Conservation (phyloP, 2,888 invertebrate genomes). For the Amiota communis region DNA sequence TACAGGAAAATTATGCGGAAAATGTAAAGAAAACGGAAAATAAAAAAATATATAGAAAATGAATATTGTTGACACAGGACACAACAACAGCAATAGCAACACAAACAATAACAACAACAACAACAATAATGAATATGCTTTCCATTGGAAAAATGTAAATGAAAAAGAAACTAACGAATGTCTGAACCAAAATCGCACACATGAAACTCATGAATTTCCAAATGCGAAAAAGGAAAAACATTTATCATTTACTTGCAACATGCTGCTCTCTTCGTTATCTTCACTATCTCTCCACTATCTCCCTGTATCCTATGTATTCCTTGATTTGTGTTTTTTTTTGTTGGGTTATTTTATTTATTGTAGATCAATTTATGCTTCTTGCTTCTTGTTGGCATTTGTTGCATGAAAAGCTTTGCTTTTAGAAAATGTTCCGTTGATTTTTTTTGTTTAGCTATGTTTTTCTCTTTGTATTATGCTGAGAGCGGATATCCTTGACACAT, state of each 20-base stretch:
- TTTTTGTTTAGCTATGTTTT: neutral
- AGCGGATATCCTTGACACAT: constrained; percentile 26
- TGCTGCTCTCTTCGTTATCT: no score
- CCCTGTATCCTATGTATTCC: neutral
- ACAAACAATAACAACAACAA: no score
- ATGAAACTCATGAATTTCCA: constrained; percentile 13
- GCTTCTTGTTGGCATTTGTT: neutral
- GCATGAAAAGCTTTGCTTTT: no score
- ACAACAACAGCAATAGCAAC: no score
- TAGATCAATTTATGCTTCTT: neutral
- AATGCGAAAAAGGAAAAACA: neutral
- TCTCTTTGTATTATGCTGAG: neutral
- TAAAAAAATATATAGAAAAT: no score
- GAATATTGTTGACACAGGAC: no score
- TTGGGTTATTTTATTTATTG: neutral
- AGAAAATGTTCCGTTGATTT: neutral
- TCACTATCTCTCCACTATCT: no score
- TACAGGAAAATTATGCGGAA: neutral
- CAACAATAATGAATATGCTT: neutral
- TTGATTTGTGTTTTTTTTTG: neutral
- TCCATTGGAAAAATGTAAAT: neutral
- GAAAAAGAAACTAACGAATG: neutral
- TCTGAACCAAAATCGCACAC: neutral
- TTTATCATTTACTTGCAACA: neutral
- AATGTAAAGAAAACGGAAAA: neutral